Evolutionary conservation across 2,113 vertebrate species (phyloP).

Genomic region (Oreochromis tanganicae): DNA sequence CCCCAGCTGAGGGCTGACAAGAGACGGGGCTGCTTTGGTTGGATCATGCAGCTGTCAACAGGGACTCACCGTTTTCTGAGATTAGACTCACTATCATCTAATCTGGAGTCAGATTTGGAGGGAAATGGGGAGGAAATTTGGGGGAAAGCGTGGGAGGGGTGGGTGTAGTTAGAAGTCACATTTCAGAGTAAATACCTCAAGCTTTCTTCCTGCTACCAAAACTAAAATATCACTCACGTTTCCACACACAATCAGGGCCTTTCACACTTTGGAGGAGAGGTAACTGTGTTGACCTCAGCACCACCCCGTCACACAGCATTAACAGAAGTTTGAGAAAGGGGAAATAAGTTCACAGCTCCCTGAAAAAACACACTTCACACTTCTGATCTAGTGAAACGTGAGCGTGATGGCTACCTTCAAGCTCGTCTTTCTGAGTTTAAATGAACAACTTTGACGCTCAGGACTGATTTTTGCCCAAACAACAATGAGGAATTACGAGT

Average conservation of each 20-base stretch:
- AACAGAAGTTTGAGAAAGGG: background rate
- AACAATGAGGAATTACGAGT: background rate
- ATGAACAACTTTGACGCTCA: background rate
- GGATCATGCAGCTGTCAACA: background rate
- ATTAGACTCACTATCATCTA: background rate
- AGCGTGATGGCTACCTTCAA: background rate
- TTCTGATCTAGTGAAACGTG: conserved; percentile 19
- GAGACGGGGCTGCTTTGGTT: background rate
- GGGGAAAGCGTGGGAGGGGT: conserved; percentile 33
- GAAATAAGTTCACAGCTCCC: background rate
- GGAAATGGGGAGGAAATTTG: background rate
- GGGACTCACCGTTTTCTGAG: background rate
- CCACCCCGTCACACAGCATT: background rate
- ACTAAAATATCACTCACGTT: background rate
- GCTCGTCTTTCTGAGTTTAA: background rate
- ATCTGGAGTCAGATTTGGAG: background rate
- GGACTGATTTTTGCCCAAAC: background rate
- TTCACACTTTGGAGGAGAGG: background rate
- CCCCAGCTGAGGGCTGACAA: background rate
- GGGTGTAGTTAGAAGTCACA: background rate
- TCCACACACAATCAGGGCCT: conserved; percentile 2
- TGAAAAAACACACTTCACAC: conserved; percentile 4
- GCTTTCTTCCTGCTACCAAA: background rate
- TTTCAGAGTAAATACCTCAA: background rate
- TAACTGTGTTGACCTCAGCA: conserved; percentile 5